Evolutionary conservation across 2,113 vertebrate species (phyloP), one percentile per base, ranked within the genome.

Genomic region (Hoplias malabaricus): DNA sequence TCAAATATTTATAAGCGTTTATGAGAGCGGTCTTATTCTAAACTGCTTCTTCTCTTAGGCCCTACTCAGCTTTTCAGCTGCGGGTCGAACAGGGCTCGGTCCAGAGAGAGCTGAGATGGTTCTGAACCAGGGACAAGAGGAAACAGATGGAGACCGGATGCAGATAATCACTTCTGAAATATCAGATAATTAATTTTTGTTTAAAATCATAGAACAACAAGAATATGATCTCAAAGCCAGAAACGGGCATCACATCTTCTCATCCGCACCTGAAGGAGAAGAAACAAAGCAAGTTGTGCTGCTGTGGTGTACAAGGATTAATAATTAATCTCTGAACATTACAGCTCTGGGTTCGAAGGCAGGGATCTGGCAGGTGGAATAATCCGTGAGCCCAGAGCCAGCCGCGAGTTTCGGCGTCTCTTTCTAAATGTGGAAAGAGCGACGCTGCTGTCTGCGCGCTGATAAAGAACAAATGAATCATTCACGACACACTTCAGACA

Each of bases 401-500:
- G 46, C 36, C 25, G 29, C 59, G 21, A 46, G 50, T 67, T 33
- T 56, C 21, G 16, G 23, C n/a, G 38, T 53, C 72, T 74, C n/a
- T 69, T 61, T 10, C 19, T 33, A 62, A 63, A 75, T 50, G 61
- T 53, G 63, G 74, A 77, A 50, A 67, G 53, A 67, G 62, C 16
- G 63, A 36, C 63, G 10, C 56, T 56, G 75, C 65, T 78, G 48
- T 68, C 54, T 73, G 54, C 31, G 40, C 61, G 63, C 16, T 69
- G 71, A 70, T 73, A 59, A n/a, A 66, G 62, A 77, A 33, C 57
- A 82, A 76, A 82, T 72, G 36, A 73, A 73, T 82, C 72, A 79
- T 75, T 82, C 43, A 76, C 25, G 53, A 71, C 54, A 65, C 40
- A 79, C 67, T 78, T 84, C 79, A 84, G 67, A 78, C 63, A 73